These are phyloP conservation scores for Magallana gigas DNA, from an alignment of 1,140 invertebrate genomes.

Conservation along the genomic window DNA sequence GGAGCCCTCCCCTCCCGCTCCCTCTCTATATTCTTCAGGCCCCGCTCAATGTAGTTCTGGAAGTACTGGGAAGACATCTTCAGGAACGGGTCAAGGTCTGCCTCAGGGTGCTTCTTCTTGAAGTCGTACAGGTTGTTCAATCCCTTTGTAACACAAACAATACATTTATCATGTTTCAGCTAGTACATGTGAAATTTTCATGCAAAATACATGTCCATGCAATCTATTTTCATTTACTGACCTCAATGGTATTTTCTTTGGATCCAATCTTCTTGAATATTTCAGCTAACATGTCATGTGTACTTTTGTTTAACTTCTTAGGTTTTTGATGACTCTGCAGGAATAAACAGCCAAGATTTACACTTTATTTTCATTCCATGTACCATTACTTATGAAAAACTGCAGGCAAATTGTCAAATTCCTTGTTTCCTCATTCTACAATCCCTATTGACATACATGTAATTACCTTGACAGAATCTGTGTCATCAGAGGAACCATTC, in stretches of 20 bases:
- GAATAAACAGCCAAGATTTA: neutral
- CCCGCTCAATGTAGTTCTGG: slow-evolving; percentile 94
- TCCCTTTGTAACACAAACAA: slow-evolving; percentile 81
- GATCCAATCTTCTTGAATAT: slow-evolving; percentile 96
- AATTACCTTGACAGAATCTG: slow-evolving; percentile 60
- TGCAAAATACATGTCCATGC: too few species aligned
- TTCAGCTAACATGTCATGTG: slow-evolving; percentile 91
- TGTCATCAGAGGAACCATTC: slow-evolving; percentile 60
- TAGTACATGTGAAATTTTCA: neutral
- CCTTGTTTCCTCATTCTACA: neutral
- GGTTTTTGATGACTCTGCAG: slow-evolving; percentile 64
- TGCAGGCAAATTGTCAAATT: too few species aligned
- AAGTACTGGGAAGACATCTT: slow-evolving; percentile 94
- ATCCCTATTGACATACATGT: neutral
- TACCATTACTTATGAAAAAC: too few species aligned
- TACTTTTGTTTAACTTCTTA: slow-evolving; percentile 84
- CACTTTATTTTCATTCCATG: too few species aligned
- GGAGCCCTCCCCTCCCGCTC: slow-evolving; percentile 73
- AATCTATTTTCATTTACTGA: slow-evolving; percentile 63
- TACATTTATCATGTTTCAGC: neutral
- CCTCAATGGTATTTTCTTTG: slow-evolving; percentile 91
- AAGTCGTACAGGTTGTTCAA: slow-evolving; percentile 93
- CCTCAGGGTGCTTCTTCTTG: slow-evolving; percentile 92
- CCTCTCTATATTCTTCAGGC: slow-evolving; percentile 88
- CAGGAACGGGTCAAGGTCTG: slow-evolving; percentile 94